These are phyloP conservation scores for Manis javanica DNA, from an alignment of 2,797 vertebrate species.

Conservation along the genomic window DNA sequence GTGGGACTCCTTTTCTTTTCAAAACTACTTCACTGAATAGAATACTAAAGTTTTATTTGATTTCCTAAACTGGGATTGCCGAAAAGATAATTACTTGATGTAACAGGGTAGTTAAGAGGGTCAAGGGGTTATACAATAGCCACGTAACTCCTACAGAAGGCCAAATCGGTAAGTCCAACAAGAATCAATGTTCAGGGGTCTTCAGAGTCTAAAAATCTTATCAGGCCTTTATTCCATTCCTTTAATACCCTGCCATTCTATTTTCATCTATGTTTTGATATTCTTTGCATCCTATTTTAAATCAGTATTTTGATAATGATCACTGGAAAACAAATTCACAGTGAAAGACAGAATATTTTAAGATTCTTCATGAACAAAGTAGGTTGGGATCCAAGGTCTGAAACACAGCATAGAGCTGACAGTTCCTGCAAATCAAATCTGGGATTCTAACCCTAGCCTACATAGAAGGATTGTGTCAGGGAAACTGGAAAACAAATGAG, in stretches of 20 bases:
- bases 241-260: background rate
- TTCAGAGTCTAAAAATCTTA: background rate
- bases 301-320: background rate
- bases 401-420: background rate
- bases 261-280: background rate
- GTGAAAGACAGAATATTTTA: background rate
- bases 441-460: background rate
- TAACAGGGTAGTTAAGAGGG: background rate
- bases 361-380: background rate
- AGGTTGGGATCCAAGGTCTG: background rate
- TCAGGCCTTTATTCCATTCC: background rate
- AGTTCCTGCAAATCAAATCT: background rate
- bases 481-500: background rate
- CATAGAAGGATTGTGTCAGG: background rate
- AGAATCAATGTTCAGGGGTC: background rate
- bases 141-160: background rate
- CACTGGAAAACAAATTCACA: background rate
- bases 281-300: background rate
- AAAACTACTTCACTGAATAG: background rate
- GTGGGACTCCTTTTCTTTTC: background rate
- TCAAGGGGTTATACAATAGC: background rate
- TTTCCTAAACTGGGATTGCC: background rate
- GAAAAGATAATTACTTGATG: background rate
- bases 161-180: background rate
- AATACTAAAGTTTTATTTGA: conserved; percentile 8